These are phyloP conservation scores for Pangasius macronema DNA, from an alignment of 2,797 vertebrate species.

Conservation along the genomic window DNA sequence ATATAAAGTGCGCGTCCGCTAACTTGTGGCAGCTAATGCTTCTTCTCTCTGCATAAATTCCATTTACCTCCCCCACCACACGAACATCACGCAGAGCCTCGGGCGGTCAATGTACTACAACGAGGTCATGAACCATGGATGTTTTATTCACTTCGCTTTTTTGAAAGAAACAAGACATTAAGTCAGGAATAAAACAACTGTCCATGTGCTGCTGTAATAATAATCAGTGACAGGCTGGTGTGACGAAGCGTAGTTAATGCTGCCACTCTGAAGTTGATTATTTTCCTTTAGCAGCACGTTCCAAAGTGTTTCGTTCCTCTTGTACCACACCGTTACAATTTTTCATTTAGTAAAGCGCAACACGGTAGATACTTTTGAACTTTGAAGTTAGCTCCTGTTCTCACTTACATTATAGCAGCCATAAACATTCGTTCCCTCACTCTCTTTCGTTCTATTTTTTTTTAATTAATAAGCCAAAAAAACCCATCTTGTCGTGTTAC, in stretches of 20 bases:
- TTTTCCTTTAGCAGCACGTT: not conserved
- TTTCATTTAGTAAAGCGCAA: not conserved
- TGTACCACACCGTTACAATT: not conserved
- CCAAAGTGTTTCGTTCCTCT: not conserved
- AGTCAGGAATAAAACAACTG: not conserved
- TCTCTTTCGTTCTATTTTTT: not conserved
- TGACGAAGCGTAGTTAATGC: not conserved
- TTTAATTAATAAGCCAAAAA: not conserved
- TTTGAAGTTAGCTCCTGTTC: not conserved
- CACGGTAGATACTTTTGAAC: not conserved
- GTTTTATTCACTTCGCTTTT: not conserved
- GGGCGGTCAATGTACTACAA: conserved; percentile 25
- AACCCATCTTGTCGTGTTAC: too few species aligned
- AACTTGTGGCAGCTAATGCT: conserved; percentile 17
- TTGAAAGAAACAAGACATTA: not conserved
- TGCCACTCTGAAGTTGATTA: not conserved
- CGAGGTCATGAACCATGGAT: conserved; percentile 21
- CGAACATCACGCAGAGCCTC: conserved; percentile 46
- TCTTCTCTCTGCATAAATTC: conserved; percentile 34
- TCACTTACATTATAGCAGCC: not conserved
- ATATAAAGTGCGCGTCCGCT: conserved; percentile 42
- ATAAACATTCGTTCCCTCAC: not conserved
- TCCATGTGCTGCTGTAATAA: not conserved
- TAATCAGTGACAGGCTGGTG: not conserved
- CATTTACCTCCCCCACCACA: conserved; percentile 42